These are phyloP conservation scores for Clytia hemisphaerica DNA, from an alignment of 30 jellyfish, hydroid and myxozoan genomes.

Conservation along the genomic window DNA sequence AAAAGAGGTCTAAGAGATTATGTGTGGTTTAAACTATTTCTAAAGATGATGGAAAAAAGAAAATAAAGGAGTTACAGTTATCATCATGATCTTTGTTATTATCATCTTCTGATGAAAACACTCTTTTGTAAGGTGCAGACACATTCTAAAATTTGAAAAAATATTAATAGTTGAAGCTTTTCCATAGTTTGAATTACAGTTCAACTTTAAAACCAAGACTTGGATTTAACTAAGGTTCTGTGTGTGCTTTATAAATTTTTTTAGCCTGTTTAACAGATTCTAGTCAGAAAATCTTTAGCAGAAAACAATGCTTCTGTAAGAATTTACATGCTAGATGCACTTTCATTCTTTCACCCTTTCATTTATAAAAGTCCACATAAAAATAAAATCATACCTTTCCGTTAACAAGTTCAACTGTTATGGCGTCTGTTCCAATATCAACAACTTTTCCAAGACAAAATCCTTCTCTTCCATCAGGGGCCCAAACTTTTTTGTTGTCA, in stretches of 20 bases:
- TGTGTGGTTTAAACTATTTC: too few relatives aligned
- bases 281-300: background rate
- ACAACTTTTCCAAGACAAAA: constrained; percentile 71
- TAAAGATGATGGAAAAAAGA: background rate
- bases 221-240: too few relatives aligned
- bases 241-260: background rate
- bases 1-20: too few relatives aligned
- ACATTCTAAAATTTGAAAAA: constrained; percentile 65
- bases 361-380: background rate
- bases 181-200: too few relatives aligned
- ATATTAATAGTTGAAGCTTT: too few relatives aligned
- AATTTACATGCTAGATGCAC: too few relatives aligned
- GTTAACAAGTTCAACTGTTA: constrained; percentile 71
- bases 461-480: constrained; percentile 89
- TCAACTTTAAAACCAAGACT: too few relatives aligned
- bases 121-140: constrained; percentile 85
- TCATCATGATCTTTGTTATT: constrained; percentile 74
- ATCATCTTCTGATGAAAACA: constrained; percentile 93
- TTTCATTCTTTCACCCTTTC: background rate
- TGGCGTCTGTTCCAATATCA: constrained; percentile 83
- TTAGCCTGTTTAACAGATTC: background rate
- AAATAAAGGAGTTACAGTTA: constrained; percentile 32
- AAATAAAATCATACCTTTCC: constrained; percentile 45
- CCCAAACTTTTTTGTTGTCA: constrained; percentile 77
- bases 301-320: too few relatives aligned